Evolutionary conservation across 2,113 vertebrate species (phyloP), one percentile per base, ranked within the genome.

Genomic region (Xiphophorus hellerii): DNA sequence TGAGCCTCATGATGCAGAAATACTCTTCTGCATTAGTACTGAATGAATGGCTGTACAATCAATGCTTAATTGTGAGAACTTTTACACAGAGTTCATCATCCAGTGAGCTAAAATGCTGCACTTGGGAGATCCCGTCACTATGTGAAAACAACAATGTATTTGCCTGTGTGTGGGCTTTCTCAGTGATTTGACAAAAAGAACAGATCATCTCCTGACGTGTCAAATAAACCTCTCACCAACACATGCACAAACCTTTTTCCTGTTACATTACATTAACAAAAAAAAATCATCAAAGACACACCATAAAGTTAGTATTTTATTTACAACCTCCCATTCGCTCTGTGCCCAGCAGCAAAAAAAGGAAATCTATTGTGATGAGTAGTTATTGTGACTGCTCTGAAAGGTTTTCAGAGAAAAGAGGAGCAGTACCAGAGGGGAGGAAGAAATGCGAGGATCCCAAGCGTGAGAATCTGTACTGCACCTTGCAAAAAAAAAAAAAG

Each of bases 291-390:
- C 61, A 71, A 73, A 62, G 29, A 82, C 28, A 31, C 30, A 65
- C 66, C 51, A 58, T 58, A 58, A 58, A 58, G 51, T 58, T 58
- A 17, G 51, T 58, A 58, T 58, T 58, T 58, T 58, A 58, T 58
- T 58, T 75, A 68, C 77, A 84, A 78, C 58, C 69, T 64, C 66
- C 2, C 62, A 65, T 7, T 65, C 1, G 3, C 31, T 65, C 22
- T 62, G 69, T 77, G 71, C 60, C 42, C 33, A 77, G 77, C 74
- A 77, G 68, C 61, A 51, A 69, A 81, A 69, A 35, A 86, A 48
- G 75, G 72, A 77, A 71, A 87, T 71, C 54, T 62, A 62, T 29
- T 51, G 72, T 74, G 80, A 84, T n/a, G 51, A 80, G 82, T 33
- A 58, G 58, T 74, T 79, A 69, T 73, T 70, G 76, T 86, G 78